phyloP scores from a whole-genome alignment of 1,140 invertebrate genomes.

The Calosoma granatense region DNA sequence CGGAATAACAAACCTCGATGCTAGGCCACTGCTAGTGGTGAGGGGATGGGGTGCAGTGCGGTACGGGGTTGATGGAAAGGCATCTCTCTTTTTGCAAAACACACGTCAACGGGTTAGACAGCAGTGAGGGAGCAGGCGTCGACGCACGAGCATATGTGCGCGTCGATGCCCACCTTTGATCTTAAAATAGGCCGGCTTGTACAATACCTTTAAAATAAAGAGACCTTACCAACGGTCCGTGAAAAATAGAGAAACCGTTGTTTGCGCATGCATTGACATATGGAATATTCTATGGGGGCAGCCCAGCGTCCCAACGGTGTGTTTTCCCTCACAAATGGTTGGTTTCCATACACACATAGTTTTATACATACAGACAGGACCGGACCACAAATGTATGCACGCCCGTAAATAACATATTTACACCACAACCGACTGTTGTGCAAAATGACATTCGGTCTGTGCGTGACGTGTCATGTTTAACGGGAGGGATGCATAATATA shows the following conservation, averaged over 20 bases:
- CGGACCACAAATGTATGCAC: not conserved
- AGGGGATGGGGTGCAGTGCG: no score
- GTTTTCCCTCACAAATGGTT: not conserved
- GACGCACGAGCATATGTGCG: not conserved
- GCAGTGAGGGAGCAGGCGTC: no score
- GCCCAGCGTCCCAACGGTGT: not conserved
- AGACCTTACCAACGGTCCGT: not conserved
- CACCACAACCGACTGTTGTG: no score
- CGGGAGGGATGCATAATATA: no score
- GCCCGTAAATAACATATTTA: not conserved
- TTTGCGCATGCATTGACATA: not conserved
- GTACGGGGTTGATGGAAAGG: no score
- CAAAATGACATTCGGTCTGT: no score
- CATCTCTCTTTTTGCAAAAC: not conserved
- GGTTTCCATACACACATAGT: not conserved
- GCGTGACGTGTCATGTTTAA: no score
- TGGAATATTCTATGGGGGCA: not conserved
- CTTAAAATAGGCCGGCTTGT: not conserved
- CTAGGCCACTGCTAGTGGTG: not conserved
- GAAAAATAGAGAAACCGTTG: not conserved
- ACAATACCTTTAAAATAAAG: slow-evolving; percentile 3
- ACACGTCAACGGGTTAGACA: not conserved
- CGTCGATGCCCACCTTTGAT: not conserved
- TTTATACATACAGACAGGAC: not conserved
- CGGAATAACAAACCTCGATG: not conserved